phyloP scores from a whole-genome alignment of 2,797 vertebrate species.

The Tapera naevia region DNA sequence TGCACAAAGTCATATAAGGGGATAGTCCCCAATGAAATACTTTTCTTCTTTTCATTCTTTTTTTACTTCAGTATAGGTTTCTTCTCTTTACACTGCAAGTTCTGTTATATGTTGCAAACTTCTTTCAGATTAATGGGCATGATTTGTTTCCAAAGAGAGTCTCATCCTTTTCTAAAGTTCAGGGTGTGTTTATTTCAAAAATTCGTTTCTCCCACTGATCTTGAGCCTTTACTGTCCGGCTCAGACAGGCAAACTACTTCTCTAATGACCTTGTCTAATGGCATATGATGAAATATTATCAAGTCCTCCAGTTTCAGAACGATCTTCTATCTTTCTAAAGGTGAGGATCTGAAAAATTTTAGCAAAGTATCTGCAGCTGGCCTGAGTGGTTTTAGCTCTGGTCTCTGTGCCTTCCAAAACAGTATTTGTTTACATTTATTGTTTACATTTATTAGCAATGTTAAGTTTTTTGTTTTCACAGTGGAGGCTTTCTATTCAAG shows the following conservation, averaged over 20 bases:
- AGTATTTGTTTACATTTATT: not conserved
- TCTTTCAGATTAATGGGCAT: not conserved
- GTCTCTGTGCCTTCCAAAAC: not conserved
- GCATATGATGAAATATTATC: too few species aligned
- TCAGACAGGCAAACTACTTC: not conserved
- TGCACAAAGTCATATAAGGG: not conserved
- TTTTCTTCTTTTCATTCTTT: not conserved
- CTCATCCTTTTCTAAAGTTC: not conserved
- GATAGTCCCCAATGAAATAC: not conserved
- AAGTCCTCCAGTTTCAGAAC: too few species aligned
- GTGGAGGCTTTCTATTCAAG: constrained; percentile 5
- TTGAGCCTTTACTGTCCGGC: not conserved
- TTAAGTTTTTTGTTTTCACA: not conserved
- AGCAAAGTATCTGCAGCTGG: too few species aligned
- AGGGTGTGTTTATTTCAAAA: not conserved
- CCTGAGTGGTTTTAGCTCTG: too few species aligned
- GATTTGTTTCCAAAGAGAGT: not conserved
- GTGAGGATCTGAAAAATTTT: too few species aligned
- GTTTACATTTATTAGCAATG: not conserved
- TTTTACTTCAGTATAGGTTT: not conserved
- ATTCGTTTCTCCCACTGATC: not conserved
- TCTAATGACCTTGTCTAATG: not conserved
- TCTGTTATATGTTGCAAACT: not conserved
- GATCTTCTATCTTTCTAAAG: too few species aligned
- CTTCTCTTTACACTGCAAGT: not conserved